Base-by-base conservation (phyloP, 2,113 vertebrate species). In the Ochotona curzoniae region DNA sequence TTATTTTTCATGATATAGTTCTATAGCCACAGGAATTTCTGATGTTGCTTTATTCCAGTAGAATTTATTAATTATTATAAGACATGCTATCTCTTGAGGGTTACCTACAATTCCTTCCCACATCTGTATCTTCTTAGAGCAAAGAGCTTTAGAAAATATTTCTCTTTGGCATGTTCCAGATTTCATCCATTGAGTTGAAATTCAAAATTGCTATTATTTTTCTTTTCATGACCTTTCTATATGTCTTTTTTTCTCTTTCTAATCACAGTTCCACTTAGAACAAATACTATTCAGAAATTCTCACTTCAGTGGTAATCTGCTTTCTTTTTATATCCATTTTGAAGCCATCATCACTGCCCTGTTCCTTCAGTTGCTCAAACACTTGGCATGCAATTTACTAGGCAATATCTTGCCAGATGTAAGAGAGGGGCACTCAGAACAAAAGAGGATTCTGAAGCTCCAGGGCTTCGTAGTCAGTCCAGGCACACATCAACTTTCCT, bases 231-330 rank as follows among this genome's bases (percentile, higher is more conserved):
- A 93, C 95, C 94, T 96, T 96, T 96, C 89, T 73, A 71, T 30
- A 84, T 63, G 78, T 91, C 94, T 92, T 90, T 93, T 57, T 86
- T 83, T 89, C 60, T 91, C 70, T 91, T 90, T 38, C 93, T 93
- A 94, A 97, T 95, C 96, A 93, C 70, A 85, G 84, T 94, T 95
- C 95, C 95, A 95, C 96, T 97, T 95, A 95, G 94, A 91, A 38
- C 32, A 88, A 93, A 93, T 94, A 89, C 91, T 89, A 93, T 94
- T 85, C 73, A 96, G 93, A 93, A 95, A 90, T 95, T 74, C 26
- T 93, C 91, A 93, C 78, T 93, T 90, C 63, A 60, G 60, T 91
- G 70, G 89, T 93, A 97, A 95, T 96, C 94, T 93, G 64, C 92
- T 93, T 89, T 93, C 95, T 95, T 96, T 96, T 96, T 92, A 96